Base-by-base conservation (phyloP, 2,888 invertebrate genomes). In the Cephus pygmeus region DNA sequence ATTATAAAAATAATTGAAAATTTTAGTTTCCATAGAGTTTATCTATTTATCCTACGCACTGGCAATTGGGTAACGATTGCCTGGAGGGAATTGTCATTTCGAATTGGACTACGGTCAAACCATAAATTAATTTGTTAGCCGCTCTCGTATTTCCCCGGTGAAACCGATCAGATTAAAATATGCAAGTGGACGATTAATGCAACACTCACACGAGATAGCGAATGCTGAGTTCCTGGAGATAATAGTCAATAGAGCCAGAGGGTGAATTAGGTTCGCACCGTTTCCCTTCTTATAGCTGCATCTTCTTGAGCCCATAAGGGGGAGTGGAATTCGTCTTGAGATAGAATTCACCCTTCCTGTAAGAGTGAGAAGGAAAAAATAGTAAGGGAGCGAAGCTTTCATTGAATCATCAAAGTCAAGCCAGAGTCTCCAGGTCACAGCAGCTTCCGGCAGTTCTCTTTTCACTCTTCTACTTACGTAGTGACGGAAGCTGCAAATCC, bases 401-500 rank as follows among this genome's bases (percentile, higher is more conserved):
- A 2, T 56, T 1, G 23, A 56, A 56, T 2, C 23, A 9, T 56
- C 56, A 56, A 56, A 56, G 56, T 9, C 6, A 56, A 56, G 23
- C 23, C 40, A 56, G 40, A 23, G 23, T 56, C 40, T 56, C 23
- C 23, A 15, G 40, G 2, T 56, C 23, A 56, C 1, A 1, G 23
- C 23, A 56, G 23, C 23, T 56, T 56, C 56, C 23, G 56, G 56
- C 40, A 36, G 12, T 12, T 69, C 69, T 30, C 69, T 9, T 33
- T 15, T 31, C 12, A 15, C 71, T 71, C 1, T 30, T 34, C 11
- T 81, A 86, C 87, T 86, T n/a, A 89, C 89, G 83, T 77, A n/a
- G 81, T 71, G 9, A 80, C 76, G 0, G 88, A 87, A 0, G 92
- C 83, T 6, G 76, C 81, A 15, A 79, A 86, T 73, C 89, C 89